phyloP scores from a whole-genome alignment of 2,113 vertebrate species.

The Cebus imitator region DNA sequence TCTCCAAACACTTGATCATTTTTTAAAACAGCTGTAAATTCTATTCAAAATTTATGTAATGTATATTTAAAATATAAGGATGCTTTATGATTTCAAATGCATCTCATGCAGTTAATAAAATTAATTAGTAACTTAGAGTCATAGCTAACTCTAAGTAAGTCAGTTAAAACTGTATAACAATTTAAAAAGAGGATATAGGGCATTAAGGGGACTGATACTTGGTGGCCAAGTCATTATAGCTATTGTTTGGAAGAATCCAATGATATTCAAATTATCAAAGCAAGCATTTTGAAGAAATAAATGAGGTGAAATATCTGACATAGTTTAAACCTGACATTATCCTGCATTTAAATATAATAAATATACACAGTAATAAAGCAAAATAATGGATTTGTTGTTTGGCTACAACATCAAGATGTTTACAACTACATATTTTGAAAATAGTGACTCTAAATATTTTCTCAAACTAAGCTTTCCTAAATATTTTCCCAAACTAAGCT shows the following conservation, averaged over 20 bases:
- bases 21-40: background rate
- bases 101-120: background rate
- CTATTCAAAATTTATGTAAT: background rate
- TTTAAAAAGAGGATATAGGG: background rate
- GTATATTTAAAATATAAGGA: background rate
- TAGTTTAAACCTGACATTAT: background rate
- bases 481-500: background rate
- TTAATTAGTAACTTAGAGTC: background rate
- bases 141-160: background rate
- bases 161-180: background rate
- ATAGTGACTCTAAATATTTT: background rate
- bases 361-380: background rate
- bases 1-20: background rate
- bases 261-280: background rate
- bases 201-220: background rate
- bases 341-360: background rate
- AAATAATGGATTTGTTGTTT: background rate
- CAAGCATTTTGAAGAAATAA: background rate
- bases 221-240: background rate
- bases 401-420: background rate
- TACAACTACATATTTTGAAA: background rate
- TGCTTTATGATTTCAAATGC: slow-evolving; percentile 2
- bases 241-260: background rate
- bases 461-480: background rate
- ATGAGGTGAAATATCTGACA: background rate